Evolutionary conservation across 2,113 vertebrate genomes (phyloP), one percentile per base, ranked within the genome.

Genomic region (Indri indri): DNA sequence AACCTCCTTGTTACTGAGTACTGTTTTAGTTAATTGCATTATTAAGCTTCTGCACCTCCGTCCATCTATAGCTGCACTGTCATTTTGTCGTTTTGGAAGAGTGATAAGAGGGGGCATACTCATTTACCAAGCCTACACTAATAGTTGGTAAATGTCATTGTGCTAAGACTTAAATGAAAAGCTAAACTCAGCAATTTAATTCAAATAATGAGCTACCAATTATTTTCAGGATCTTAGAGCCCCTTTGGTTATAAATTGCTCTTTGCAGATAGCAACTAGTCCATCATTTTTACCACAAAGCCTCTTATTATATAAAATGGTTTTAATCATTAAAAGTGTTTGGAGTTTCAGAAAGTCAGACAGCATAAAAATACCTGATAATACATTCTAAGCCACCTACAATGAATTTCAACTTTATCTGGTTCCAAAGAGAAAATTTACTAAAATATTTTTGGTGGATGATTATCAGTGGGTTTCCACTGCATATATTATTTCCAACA

Each of bases 301-400:
- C 66, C 90, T 98, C 92, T 97, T 94, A 93, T 95, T 98, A 96
- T 94, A 77, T 94, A 96, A 98, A 98, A 96, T 79, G 71, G 16
- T 94, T 98, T 87, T 96, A 92, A 97, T 98, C 90, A 70, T 97
- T 96, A 87, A 88, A 96, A 98, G 37, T 70, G 42, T 80, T 97
- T 20, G 13, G 86, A 86, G 1, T 97, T 95, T 94, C 73, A 97
- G 88, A 97, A 97, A 94, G 63, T 84, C 97, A 87, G 90, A 83
- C 65, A 94, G 84, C 79, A 80, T n/a, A 96, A 97, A 97, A 96
- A 96, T 91, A 96, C 25, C 0, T 0, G 97, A 90, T 52, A 79
- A 90, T 86, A 94, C 0, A 52, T 47, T 34, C 59, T 52, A 22
- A 97, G 23, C n/a, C 40, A 68, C 65, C 32, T 25, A 84, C 77